Conservation (phyloP, 2,797 vertebrate genomes). For the Hoplostethus atlanticus region DNA sequence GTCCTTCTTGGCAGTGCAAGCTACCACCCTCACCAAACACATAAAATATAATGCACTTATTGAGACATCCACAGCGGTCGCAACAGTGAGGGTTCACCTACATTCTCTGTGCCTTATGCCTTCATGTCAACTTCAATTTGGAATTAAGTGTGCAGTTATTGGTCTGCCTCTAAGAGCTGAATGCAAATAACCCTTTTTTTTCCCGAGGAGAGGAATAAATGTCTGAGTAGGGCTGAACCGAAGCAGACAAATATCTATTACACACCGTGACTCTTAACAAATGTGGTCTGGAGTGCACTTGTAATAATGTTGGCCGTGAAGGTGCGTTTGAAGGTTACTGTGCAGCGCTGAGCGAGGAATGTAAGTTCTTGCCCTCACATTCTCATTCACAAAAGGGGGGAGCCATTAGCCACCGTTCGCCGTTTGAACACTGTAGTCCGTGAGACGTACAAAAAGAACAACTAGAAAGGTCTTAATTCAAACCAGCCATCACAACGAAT, state of each 20-base stretch:
- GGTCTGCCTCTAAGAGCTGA: constrained; percentile 55
- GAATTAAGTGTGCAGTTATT: constrained; percentile 68
- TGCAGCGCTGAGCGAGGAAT: constrained; percentile 53
- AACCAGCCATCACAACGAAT: constrained; percentile 80
- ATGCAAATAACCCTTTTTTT: constrained; percentile 56
- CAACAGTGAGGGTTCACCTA: constrained; percentile 74
- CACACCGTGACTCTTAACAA: constrained; percentile 36
- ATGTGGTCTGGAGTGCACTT: constrained; percentile 50
- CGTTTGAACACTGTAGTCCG: constrained; percentile 58
- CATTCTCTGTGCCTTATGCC: constrained; percentile 76
- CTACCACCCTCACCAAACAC: constrained; percentile 67
- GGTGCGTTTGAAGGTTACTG: constrained; percentile 61
- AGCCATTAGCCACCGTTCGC: constrained; percentile 60
- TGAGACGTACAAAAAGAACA: constrained; percentile 69
- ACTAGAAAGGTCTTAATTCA: constrained; percentile 78
- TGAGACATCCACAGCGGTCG: constrained; percentile 82
- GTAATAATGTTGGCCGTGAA: constrained; percentile 53
- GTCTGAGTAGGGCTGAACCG: constrained; percentile 49
- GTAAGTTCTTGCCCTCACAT: constrained; percentile 50
- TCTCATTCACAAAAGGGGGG: constrained; percentile 65
- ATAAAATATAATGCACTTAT: constrained; percentile 84
- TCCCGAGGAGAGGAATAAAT: constrained; percentile 31
- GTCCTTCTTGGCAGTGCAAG: constrained; percentile 80
- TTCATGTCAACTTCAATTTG: constrained; percentile 65
- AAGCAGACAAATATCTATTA: constrained; percentile 33